phyloP scores from a whole-genome alignment of 2,113 vertebrate species.

The Noctilio leporinus region DNA sequence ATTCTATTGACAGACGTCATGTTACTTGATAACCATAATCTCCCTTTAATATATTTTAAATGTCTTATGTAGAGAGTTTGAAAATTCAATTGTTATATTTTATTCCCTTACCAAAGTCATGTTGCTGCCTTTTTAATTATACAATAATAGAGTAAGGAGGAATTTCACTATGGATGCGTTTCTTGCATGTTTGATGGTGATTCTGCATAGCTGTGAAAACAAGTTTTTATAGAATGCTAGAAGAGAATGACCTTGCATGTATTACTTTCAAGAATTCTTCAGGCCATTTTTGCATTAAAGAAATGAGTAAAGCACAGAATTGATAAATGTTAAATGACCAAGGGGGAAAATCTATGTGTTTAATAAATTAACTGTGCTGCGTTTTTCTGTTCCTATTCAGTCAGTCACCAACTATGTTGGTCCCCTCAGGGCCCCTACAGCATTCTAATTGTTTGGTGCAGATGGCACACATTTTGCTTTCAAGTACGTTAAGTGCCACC shows the following conservation, averaged over 20 bases:
- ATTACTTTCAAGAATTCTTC: slow-evolving; percentile 2
- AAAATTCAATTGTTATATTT: slow-evolving; percentile 23
- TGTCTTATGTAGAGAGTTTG: not conserved
- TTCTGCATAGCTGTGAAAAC: not conserved
- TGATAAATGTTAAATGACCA: slow-evolving; percentile 12
- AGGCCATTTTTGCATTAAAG: not conserved
- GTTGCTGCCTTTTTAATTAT: not conserved
- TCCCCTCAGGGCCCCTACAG: not conserved
- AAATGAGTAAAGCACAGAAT: not conserved
- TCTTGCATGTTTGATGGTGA: not conserved
- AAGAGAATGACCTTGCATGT: not conserved
- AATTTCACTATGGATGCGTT: not conserved
- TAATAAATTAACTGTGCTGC: not conserved
- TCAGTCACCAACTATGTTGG: not conserved
- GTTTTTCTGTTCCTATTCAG: not conserved
- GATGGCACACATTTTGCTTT: slow-evolving; percentile 8
- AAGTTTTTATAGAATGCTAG: not conserved
- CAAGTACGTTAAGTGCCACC: not conserved
- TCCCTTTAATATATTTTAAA: not conserved
- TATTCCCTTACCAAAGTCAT: slow-evolving; percentile 4
- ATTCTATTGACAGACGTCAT: not conserved
- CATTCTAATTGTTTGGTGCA: not conserved
- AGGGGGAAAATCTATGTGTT: not conserved
- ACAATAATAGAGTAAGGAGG: not conserved
- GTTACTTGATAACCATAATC: not conserved